phyloP scores from a whole-genome alignment of 2,888 invertebrate species.

The Lucinisca nassula region DNA sequence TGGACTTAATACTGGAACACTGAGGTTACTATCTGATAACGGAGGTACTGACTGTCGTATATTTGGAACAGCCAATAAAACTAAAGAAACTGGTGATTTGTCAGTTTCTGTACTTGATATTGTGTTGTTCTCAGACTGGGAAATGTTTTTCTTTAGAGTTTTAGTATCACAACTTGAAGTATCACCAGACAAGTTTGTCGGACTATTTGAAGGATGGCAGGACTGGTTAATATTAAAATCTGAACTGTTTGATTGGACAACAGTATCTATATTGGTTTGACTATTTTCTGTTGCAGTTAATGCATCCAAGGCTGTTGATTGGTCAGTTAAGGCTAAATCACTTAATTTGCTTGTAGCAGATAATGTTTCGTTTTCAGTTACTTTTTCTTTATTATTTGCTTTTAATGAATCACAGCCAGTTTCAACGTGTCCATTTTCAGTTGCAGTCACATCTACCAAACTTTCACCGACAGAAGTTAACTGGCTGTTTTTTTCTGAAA shows the following conservation, averaged over 20 bases:
- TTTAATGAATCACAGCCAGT: not conserved
- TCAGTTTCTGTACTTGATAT: too few relatives aligned
- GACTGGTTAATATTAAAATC: not conserved
- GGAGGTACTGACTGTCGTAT: conserved; percentile 68
- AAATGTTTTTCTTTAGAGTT: not conserved
- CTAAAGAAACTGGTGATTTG: too few relatives aligned
- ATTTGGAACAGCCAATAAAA: conserved; percentile 32
- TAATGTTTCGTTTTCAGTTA: not conserved
- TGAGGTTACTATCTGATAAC: conserved; percentile 76
- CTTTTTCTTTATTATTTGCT: not conserved
- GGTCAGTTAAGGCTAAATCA: not conserved
- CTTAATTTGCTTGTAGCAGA: not conserved
- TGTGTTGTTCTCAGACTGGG: too few relatives aligned
- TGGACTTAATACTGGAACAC: conserved; percentile 79
- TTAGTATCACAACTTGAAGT: not conserved
- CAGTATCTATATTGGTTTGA: not conserved
- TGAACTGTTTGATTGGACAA: not conserved
- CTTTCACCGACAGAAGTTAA: too few relatives aligned
- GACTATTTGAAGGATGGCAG: not conserved
- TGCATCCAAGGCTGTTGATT: not conserved
- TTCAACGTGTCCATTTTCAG: too few relatives aligned
- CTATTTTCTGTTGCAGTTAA: not conserved
- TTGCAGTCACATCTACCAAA: too few relatives aligned
- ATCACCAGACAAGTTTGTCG: not conserved
- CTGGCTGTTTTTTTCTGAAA: too few relatives aligned